Conservation (phyloP, 23 tunicate species). For the Styela plicata region DNA sequence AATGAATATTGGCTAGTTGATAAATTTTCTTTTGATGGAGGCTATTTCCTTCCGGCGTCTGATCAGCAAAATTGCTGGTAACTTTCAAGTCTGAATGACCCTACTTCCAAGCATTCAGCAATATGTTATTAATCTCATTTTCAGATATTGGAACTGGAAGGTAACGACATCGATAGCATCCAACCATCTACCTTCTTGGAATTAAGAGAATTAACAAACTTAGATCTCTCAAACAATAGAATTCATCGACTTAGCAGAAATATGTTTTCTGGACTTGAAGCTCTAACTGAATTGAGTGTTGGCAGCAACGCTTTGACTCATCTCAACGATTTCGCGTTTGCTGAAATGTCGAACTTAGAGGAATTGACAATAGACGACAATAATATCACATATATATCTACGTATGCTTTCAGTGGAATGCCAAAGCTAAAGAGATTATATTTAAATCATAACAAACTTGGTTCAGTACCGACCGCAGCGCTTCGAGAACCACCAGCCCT, state of each 20-base stretch:
- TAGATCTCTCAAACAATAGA: slow-evolving; percentile 13
- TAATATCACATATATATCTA: background rate
- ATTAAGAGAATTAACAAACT: background rate
- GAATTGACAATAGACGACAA: slow-evolving; percentile 10
- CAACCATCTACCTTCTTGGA: slow-evolving; percentile 15
- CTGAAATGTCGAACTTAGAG: background rate
- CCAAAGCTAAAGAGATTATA: background rate
- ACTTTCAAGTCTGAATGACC: no score
- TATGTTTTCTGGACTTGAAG: slow-evolving; percentile 16
- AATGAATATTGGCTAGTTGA: no score
- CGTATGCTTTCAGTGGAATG: slow-evolving; percentile 17
- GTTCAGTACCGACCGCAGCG: background rate
- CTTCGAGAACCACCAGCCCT: background rate
- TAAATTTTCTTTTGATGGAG: no score
- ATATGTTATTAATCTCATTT: background rate
- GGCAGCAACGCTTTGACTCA: background rate
- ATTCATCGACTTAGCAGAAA: background rate
- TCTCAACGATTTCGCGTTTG: background rate
- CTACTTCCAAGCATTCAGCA: background rate
- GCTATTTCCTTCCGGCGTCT: no score
- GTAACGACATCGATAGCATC: slow-evolving; percentile 19
- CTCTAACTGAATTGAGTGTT: background rate
- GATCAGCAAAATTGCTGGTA: no score
- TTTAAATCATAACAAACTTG: background rate
- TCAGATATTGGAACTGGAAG: slow-evolving; percentile 14